Evolutionary conservation across 1,140 invertebrate species (phyloP).

Genomic region (Drosophila busckii): DNA sequence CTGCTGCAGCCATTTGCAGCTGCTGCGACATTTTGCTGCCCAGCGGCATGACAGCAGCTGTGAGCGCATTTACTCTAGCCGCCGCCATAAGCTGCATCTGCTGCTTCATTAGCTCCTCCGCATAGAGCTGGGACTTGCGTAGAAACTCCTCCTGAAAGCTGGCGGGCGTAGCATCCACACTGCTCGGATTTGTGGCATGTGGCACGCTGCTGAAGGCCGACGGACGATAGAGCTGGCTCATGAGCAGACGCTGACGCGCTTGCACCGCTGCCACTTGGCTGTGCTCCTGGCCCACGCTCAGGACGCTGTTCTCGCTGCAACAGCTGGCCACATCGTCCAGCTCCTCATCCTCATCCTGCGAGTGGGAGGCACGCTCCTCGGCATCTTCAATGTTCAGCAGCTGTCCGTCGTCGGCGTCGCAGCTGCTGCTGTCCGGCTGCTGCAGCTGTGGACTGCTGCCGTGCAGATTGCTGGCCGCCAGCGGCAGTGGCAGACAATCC

Average conservation of each 20-base stretch:
- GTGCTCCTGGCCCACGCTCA: slow-evolving; percentile 84
- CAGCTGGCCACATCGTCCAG: slow-evolving; percentile 76
- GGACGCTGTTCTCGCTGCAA: slow-evolving; percentile 84
- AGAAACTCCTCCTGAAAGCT: slow-evolving; percentile 76
- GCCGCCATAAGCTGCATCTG: slow-evolving; percentile 78
- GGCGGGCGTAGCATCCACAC: slow-evolving; percentile 4
- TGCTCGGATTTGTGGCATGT: slow-evolving; percentile 1
- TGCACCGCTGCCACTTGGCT: slow-evolving; percentile 49
- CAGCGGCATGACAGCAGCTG: slow-evolving; percentile 40
- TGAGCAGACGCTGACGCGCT: slow-evolving; percentile 49
- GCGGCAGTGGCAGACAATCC: slow-evolving; percentile 59
- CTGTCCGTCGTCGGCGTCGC: slow-evolving; percentile 36
- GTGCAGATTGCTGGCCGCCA: slow-evolving; percentile 32
- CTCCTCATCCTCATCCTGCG: slow-evolving; percentile 26
- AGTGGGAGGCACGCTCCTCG: slow-evolving; percentile 17
- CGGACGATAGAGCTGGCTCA: slow-evolving; percentile 56
- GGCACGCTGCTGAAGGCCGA: slow-evolving; percentile 65
- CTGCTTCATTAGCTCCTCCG: slow-evolving; percentile 78
- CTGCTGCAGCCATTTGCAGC: slow-evolving; percentile 59
- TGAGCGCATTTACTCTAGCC: slow-evolving; percentile 64
- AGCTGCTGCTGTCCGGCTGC: slow-evolving; percentile 14
- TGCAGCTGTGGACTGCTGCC: slow-evolving; percentile 58
- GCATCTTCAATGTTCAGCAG: slow-evolving; percentile 58
- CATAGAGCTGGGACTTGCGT: slow-evolving; percentile 76
- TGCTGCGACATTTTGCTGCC: slow-evolving; percentile 58